Evolutionary conservation across 2,888 invertebrate species (phyloP).

Genomic region (Heteropelma amictum): DNA sequence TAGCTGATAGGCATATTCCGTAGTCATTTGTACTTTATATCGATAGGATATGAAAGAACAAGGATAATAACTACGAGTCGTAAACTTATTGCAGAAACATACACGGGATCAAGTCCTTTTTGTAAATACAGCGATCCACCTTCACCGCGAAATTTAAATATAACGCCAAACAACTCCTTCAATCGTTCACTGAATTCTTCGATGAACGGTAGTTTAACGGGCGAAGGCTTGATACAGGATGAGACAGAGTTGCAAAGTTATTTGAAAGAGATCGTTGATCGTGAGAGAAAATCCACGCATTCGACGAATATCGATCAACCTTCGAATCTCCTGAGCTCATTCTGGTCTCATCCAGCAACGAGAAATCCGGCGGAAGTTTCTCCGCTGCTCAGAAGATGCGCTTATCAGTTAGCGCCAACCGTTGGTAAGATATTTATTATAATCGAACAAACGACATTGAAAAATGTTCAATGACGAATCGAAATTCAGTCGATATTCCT

Average conservation of each 20-base stretch:
- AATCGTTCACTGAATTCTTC: constrained; percentile 69
- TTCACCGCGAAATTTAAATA: constrained; percentile 62
- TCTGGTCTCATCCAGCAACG: constrained; percentile 80
- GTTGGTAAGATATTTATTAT: constrained; percentile 72
- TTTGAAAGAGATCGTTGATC: constrained; percentile 68
- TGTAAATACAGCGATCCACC: constrained; percentile 65
- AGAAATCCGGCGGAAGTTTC: constrained; percentile 79
- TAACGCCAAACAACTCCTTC: constrained; percentile 66
- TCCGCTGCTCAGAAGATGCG: constrained; percentile 78
- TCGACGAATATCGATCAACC: constrained; percentile 76
- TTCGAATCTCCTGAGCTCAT: constrained; percentile 79
- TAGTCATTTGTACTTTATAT: not conserved
- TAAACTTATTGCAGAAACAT: constrained; percentile 64
- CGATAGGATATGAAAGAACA: not conserved
- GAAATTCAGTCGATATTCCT: too few species aligned
- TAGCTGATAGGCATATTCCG: not conserved
- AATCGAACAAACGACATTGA: not conserved
- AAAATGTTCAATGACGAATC: not conserved
- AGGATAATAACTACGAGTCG: not conserved
- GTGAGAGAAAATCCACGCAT: constrained; percentile 67
- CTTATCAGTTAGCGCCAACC: constrained; percentile 81
- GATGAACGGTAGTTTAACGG: constrained; percentile 68
- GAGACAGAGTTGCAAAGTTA: constrained; percentile 70
- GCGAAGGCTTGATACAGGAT: constrained; percentile 72
- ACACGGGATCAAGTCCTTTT: constrained; percentile 65